phyloP scores from a whole-genome alignment of 2,888 invertebrate species.

The Acleris literana region DNA sequence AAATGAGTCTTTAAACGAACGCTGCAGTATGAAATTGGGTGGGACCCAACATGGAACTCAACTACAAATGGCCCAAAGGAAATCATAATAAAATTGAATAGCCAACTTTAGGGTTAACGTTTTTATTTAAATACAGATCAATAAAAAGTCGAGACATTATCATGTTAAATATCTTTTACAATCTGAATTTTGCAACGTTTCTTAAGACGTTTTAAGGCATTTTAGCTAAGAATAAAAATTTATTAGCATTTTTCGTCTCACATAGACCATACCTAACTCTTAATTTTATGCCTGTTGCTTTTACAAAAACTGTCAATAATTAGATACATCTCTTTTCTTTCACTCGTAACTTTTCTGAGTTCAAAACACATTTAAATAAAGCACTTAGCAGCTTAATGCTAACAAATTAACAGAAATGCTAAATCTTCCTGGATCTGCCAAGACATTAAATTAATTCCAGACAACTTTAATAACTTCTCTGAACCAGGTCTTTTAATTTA shows the following conservation, averaged over 20 bases:
- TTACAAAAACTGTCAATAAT: no score
- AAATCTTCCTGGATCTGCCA: constrained; percentile 18
- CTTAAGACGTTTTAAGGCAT: no score
- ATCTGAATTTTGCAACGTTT: no score
- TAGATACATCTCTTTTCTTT: no score
- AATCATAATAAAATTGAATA: constrained; percentile 9
- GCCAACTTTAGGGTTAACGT: background rate
- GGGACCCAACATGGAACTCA: constrained; percentile 43
- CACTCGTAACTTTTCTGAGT: no score
- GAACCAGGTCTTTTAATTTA: constrained; percentile 13
- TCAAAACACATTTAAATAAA: background rate
- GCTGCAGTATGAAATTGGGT: constrained; percentile 38
- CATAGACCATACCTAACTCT: no score
- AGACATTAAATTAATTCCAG: constrained; percentile 24
- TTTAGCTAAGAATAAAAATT: no score
- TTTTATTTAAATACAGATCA: background rate
- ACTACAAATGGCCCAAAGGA: background rate
- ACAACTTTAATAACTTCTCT: background rate
- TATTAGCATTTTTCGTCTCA: no score
- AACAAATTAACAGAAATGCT: constrained; percentile 5
- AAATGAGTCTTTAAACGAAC: no score
- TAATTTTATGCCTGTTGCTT: no score
- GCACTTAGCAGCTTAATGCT: background rate
- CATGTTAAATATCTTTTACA: no score
- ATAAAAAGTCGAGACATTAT: no score